Conservation (phyloP, 2,797 vertebrate genomes). For the Acanthiza pusilla region DNA sequence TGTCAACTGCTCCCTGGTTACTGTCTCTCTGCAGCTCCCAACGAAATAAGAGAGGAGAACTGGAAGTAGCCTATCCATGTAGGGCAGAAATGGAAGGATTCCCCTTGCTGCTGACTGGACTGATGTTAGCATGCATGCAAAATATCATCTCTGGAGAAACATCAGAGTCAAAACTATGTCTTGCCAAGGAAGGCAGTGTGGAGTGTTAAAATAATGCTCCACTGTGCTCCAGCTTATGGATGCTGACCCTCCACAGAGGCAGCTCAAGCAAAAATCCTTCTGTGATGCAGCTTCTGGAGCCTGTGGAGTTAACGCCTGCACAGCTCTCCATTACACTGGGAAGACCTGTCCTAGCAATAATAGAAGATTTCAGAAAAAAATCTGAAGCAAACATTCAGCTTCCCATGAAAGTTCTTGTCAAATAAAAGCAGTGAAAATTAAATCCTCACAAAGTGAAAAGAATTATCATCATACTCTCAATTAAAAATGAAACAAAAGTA, state of each 20-base stretch:
- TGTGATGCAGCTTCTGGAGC: background rate
- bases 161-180: background rate
- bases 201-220: background rate
- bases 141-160: background rate
- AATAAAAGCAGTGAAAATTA: background rate
- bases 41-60: background rate
- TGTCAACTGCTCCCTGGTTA: background rate
- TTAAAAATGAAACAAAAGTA: background rate
- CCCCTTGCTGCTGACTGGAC: background rate
- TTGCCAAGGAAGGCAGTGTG: background rate
- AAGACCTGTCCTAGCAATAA: background rate
- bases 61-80: background rate
- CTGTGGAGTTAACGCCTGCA: background rate
- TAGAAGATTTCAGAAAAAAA: background rate
- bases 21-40: background rate
- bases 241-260: background rate
- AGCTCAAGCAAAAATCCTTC: background rate
- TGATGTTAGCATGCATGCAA: background rate
- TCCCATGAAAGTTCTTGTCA: background rate
- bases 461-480: background rate
- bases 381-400: background rate
- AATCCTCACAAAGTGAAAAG: background rate
- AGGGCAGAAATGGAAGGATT: background rate
- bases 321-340: background rate
- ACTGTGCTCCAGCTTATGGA: background rate